Conservation (phyloP, 2,113 vertebrate species). For the Podiceps cristatus region DNA sequence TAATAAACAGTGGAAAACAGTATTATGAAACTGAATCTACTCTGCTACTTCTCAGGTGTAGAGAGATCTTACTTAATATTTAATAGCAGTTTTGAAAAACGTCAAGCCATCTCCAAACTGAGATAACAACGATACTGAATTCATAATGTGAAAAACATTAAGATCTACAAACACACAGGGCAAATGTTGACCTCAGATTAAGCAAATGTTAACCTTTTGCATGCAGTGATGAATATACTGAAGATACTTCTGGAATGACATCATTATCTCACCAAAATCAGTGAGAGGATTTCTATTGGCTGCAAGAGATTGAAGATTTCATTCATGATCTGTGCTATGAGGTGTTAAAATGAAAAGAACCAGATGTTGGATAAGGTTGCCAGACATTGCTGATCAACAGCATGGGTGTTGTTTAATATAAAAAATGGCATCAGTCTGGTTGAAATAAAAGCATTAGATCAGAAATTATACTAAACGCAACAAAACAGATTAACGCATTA, state of each 20-base stretch:
- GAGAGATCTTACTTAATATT: not conserved
- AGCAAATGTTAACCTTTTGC: not conserved
- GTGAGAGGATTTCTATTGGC: not conserved
- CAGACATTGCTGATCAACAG: not conserved
- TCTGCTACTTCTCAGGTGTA: not conserved
- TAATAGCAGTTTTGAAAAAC: not conserved
- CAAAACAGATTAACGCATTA: not conserved
- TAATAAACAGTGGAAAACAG: not conserved
- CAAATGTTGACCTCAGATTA: not conserved
- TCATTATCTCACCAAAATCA: not conserved
- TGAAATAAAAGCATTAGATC: not conserved
- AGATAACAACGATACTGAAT: not conserved
- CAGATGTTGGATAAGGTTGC: not conserved
- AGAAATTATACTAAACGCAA: not conserved
- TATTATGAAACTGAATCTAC: not conserved
- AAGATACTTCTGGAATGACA: not conserved
- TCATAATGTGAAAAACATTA: not conserved
- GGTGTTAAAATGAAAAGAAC: conserved; percentile 9
- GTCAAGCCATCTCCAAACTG: not conserved
- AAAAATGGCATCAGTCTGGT: not conserved
- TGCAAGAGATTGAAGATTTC: not conserved
- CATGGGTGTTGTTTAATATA: not conserved
- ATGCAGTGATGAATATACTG: not conserved
- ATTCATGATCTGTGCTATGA: not conserved
- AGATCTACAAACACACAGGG: not conserved